Percentiles rank a stretch among this genome's conserved stretches.
Evolutionary conservation across 1,140 invertebrate species (phyloP).

Genomic region (Megalonaias nervosa): DNA sequence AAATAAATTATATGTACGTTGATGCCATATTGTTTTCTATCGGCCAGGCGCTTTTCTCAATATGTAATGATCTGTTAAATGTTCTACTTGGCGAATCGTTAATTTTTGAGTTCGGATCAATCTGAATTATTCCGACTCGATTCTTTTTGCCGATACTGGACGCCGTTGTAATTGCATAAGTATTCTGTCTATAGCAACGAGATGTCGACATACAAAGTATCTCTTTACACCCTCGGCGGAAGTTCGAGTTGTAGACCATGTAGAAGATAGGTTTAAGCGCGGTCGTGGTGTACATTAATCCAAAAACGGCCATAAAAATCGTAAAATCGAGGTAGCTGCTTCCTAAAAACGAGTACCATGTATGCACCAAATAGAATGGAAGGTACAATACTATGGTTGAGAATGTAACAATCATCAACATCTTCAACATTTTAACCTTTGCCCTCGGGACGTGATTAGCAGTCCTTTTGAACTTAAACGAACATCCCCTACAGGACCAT

Average conservation of each 20-base stretch:
- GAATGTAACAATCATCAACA: conserved; percentile 50
- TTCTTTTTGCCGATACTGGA: conserved; percentile 60
- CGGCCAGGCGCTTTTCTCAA: conserved; percentile 49
- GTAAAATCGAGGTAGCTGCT: conserved; percentile 12
- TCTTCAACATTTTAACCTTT: conserved; percentile 65
- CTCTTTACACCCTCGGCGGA: conserved; percentile 61
- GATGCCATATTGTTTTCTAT: conserved; percentile 6
- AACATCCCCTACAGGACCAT: conserved; percentile 42
- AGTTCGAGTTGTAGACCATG: conserved; percentile 60
- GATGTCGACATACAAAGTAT: conserved; percentile 64
- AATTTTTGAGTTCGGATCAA: not conserved
- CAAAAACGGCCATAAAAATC: conserved; percentile 40
- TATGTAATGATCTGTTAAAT: conserved; percentile 40
- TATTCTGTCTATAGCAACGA: conserved; percentile 60
- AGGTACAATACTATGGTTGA: conserved; percentile 29
- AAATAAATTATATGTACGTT: no score
- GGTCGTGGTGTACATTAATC: conserved; percentile 33
- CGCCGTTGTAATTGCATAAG: conserved; percentile 58
- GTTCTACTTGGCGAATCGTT: conserved; percentile 12
- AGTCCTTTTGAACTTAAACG: conserved; percentile 40
- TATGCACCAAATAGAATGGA: conserved; percentile 48
- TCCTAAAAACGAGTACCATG: conserved; percentile 37
- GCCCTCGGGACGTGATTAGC: conserved; percentile 57
- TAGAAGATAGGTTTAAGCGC: conserved; percentile 54
- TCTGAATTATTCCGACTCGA: conserved; percentile 50